Evolutionary conservation across 92 coral and sea anemone genomes (phyloP).

Genomic region (Hydrozoanthus gracilis): DNA sequence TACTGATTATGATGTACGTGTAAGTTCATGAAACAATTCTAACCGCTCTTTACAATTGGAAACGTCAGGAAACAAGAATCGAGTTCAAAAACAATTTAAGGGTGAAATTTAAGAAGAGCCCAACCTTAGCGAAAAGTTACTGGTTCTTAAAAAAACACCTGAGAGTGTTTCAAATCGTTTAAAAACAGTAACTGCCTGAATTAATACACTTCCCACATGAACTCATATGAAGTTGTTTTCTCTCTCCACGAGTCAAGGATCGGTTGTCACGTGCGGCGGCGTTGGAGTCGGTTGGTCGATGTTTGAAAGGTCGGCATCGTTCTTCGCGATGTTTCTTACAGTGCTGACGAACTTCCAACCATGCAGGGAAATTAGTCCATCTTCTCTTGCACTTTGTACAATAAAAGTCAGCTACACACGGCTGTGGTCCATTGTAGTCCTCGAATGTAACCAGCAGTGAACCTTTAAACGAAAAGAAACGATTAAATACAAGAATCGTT

Average conservation of each 20-base stretch:
- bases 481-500: no score
- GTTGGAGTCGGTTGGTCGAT: slow-evolving; percentile 18
- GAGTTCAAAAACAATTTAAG: no score
- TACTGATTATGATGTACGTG: no score
- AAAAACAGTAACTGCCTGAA: slow-evolving; percentile 38
- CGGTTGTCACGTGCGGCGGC: not conserved
- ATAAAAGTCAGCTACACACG: slow-evolving; percentile 66
- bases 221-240: slow-evolving; percentile 17
- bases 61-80: no score
- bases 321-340: slow-evolving; percentile 18
- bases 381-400: slow-evolving; percentile 44
- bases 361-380: slow-evolving; percentile 63
- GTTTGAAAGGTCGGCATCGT: slow-evolving; percentile 43
- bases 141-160: not conserved
- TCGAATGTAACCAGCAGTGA: slow-evolving; percentile 59
- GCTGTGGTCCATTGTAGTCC: slow-evolving; percentile 53
- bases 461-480: slow-evolving; percentile 23
- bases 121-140: no score
- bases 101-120: no score
- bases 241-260: not conserved
- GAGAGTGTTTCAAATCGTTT: not conserved
- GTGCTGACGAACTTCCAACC: slow-evolving; percentile 47
- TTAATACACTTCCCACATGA: slow-evolving; percentile 57
- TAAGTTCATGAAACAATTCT: no score
- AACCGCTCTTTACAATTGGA: no score